phyloP scores from a whole-genome alignment of 1,140 invertebrate genomes.

The Cheumatopsyche charites region DNA sequence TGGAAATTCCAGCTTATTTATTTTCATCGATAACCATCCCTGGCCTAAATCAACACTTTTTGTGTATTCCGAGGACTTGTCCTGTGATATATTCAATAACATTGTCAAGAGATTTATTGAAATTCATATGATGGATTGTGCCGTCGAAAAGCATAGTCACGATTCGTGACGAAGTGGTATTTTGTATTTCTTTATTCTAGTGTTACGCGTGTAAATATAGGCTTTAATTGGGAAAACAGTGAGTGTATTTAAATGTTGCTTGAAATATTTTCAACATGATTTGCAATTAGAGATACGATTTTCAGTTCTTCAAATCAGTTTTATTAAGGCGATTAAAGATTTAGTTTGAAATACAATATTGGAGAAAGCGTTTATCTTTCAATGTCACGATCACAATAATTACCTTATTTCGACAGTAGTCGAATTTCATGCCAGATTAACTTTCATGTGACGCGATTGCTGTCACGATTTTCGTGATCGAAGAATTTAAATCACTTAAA shows the following conservation, averaged over 20 bases:
- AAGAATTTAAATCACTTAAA: neutral
- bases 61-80: neutral
- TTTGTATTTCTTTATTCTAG: neutral
- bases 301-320: too few relatives aligned
- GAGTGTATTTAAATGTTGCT: neutral
- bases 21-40: neutral
- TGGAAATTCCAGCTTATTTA: neutral
- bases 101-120: neutral
- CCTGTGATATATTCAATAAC: neutral
- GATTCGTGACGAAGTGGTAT: constrained; percentile 12
- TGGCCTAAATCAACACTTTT: constrained; percentile 13
- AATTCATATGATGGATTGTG: neutral
- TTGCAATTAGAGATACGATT: too few relatives aligned
- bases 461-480: constrained; percentile 7
- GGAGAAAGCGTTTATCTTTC: too few relatives aligned
- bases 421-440: neutral
- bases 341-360: too few relatives aligned
- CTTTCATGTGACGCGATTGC: constrained; percentile 4
- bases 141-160: neutral
- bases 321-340: too few relatives aligned
- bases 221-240: neutral
- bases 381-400: too few relatives aligned
- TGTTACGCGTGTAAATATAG: neutral
- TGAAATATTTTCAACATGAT: too few relatives aligned
- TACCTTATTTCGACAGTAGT: constrained; percentile 7